Evolutionary conservation across 2,888 invertebrate species (phyloP).

Genomic region (Xanthia icteritia): DNA sequence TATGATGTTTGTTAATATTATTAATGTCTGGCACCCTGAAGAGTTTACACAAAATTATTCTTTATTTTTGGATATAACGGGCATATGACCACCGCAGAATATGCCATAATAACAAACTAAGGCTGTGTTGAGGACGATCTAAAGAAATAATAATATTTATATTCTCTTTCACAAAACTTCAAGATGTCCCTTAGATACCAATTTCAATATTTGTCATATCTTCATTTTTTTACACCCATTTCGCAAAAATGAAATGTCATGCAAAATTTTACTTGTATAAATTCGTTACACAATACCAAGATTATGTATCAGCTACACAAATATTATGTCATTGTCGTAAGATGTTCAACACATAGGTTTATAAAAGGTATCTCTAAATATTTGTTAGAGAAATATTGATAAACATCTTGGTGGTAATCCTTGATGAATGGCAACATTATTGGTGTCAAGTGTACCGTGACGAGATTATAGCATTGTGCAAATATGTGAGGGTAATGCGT

Average conservation of each 20-base stretch:
- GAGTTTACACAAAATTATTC: slow-evolving; percentile 8
- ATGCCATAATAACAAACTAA: slow-evolving; percentile 10
- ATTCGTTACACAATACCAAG: slow-evolving; percentile 75
- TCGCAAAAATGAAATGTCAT: slow-evolving; percentile 74
- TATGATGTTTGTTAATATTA: slow-evolving; percentile 37
- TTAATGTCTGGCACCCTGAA: slow-evolving; percentile 35
- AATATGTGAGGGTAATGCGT: slow-evolving; percentile 72
- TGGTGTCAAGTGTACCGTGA: slow-evolving; percentile 90
- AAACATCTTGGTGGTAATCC: slow-evolving; percentile 86
- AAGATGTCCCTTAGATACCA: slow-evolving; percentile 33
- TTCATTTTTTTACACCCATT: slow-evolving; percentile 29
- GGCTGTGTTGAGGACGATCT: neutral
- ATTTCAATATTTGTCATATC: slow-evolving; percentile 54
- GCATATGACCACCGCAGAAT: slow-evolving; percentile 28
- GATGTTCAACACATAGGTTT: slow-evolving; percentile 72
- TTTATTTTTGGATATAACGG: slow-evolving; percentile 11
- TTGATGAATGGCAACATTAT: slow-evolving; percentile 78
- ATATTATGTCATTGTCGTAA: slow-evolving; percentile 86
- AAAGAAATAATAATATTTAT: slow-evolving; percentile 13
- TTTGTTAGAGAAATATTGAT: slow-evolving; percentile 85
- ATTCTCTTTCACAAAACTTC: slow-evolving; percentile 18
- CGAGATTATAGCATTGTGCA: slow-evolving; percentile 87
- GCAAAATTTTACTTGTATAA: slow-evolving; percentile 76
- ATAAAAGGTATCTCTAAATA: slow-evolving; percentile 74
- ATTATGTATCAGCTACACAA: slow-evolving; percentile 80